Percentiles rank a stretch among this genome's conserved stretches.
These are phyloP conservation scores for Chymomyza caudatula DNA, from an alignment of 2,888 invertebrate genomes.

Conservation along the genomic window DNA sequence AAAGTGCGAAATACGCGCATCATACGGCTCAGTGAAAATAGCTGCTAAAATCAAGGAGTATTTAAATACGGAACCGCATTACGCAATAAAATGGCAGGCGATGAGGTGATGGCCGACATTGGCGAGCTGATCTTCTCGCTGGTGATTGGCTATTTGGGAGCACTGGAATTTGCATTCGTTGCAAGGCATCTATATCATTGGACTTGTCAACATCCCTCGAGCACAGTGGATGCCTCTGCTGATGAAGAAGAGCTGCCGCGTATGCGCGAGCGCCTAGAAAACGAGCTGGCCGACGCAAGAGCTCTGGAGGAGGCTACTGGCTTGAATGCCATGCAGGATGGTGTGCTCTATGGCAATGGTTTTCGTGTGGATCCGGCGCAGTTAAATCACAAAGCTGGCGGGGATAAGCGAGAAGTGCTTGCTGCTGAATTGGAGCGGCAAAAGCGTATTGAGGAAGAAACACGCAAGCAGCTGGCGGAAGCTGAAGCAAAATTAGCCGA, in stretches of 20 bases:
- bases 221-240: conserved; percentile 38
- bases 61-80: conserved; percentile 35
- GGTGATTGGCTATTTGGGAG: conserved; percentile 86
- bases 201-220: conserved; percentile 66
- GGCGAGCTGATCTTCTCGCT: conserved; percentile 87
- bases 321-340: conserved; percentile 75
- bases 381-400: conserved; percentile 9
- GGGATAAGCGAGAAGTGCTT: conserved; percentile 35
- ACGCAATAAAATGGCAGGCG: conserved; percentile 65
- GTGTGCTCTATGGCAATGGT: conserved; percentile 75
- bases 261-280: conserved; percentile 69
- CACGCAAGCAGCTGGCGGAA: conserved; percentile 65
- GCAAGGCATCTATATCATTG: conserved; percentile 76
- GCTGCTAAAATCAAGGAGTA: not conserved
- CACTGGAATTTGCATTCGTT: conserved; percentile 80
- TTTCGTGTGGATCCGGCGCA: conserved; percentile 72
- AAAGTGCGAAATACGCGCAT: conserved; percentile 13
- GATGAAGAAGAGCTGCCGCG: conserved; percentile 58
- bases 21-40: conserved; percentile 2
- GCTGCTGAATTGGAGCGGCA: conserved; percentile 72
- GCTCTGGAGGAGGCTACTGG: conserved; percentile 55
- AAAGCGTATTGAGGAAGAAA: conserved; percentile 67
- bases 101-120: conserved; percentile 79
- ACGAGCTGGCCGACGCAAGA: conserved; percentile 57
- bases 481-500: conserved; percentile 66